These are phyloP conservation scores for Pipistrellus kuhlii DNA, from an alignment of 2,797 vertebrate genomes.

Conservation along the genomic window DNA sequence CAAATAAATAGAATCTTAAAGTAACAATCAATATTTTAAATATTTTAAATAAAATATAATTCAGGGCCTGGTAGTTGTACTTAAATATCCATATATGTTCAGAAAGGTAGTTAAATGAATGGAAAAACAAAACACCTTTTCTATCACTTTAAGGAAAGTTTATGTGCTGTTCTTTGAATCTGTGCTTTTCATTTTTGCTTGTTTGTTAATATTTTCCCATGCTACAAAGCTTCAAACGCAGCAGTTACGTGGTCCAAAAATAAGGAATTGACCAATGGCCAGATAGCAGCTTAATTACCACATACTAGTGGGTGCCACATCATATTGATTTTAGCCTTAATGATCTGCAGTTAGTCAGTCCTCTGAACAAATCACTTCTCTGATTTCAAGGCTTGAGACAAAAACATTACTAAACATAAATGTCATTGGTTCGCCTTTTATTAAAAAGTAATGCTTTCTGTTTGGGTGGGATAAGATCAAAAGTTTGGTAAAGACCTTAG, in stretches of 20 bases:
- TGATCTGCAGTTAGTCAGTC: neutral
- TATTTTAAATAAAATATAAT: neutral
- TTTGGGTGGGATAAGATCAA: neutral
- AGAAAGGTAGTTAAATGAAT: neutral
- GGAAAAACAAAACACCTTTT: neutral
- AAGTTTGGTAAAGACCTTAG: neutral
- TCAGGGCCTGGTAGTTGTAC: neutral
- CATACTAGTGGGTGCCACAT: too few species aligned
- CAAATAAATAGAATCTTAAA: neutral
- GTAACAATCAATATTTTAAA: slow-evolving; percentile 25
- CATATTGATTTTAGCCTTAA: neutral
- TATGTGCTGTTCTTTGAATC: neutral
- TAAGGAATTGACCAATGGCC: neutral
- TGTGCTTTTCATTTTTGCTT: slow-evolving; percentile 20
- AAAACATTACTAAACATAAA: neutral
- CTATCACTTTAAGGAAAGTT: neutral
- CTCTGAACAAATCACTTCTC: neutral
- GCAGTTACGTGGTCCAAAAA: neutral
- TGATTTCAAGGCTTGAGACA: neutral
- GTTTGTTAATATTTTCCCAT: neutral
- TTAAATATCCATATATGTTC: slow-evolving; percentile 22
- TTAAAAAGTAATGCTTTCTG: neutral
- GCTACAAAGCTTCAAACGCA: neutral
- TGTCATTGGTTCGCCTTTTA: neutral
- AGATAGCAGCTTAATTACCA: neutral